Conservation (phyloP, 2,888 invertebrate genomes). For the Pandemis cinnamomeana region DNA sequence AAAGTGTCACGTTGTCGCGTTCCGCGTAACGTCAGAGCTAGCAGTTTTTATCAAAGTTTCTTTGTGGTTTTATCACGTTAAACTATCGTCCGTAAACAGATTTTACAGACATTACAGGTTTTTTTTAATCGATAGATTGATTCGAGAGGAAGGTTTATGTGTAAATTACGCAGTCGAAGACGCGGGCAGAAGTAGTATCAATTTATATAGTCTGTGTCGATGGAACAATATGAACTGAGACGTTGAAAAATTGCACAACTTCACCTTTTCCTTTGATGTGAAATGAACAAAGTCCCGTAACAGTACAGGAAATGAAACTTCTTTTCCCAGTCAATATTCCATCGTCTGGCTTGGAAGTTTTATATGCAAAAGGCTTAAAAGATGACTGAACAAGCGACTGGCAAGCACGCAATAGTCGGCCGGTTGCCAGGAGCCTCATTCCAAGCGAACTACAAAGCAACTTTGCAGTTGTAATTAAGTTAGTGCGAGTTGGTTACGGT, state of each 20-base stretch:
- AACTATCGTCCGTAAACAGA: too few relatives aligned
- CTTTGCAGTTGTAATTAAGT: constrained; percentile 34
- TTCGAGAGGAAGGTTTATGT: too few relatives aligned
- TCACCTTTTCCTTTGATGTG: background rate
- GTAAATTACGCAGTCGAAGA: too few relatives aligned
- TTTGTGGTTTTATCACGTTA: too few relatives aligned
- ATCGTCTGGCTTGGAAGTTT: constrained; percentile 23
- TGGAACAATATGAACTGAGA: background rate
- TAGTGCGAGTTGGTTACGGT: background rate
- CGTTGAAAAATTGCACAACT: background rate
- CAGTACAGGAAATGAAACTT: constrained; percentile 33
- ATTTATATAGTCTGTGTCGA: background rate
- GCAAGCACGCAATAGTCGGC: constrained; percentile 39
- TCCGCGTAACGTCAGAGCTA: too few relatives aligned
- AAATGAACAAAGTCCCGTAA: constrained; percentile 24
- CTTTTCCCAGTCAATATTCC: constrained; percentile 34
- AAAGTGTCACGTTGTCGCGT: too few relatives aligned
- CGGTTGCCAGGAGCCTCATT: constrained; percentile 31
- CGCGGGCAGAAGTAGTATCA: too few relatives aligned
- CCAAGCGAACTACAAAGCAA: constrained; percentile 22
- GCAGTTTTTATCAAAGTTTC: too few relatives aligned
- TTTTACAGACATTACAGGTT: too few relatives aligned
- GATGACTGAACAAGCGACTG: constrained; percentile 38
- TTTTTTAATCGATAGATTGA: too few relatives aligned
- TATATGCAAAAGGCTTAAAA: constrained; percentile 39